Evolutionary conservation across 2,113 vertebrate genomes (phyloP), one percentile per base, ranked within the genome.

Genomic region (Cettia cetti): DNA sequence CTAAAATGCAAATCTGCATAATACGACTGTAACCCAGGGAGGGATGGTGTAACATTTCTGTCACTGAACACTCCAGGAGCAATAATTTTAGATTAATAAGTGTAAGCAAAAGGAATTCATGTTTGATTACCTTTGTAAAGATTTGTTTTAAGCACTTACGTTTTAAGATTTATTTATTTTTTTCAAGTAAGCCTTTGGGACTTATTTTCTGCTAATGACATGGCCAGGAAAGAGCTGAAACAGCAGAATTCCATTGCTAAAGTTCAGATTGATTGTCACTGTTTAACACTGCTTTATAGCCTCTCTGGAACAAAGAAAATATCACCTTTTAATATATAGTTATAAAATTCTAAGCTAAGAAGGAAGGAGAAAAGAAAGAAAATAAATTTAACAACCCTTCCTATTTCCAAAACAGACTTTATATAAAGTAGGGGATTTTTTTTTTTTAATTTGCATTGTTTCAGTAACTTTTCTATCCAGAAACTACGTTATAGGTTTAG

Each of bases 161-260:
- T 39, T 76, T 63, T 49, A 56, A 28, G 30, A 49, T 63, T 56
- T 83, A 83, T 83, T 76, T 89, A 40, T 42, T 42, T 82, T 54
- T 90, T 90, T 54, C 5, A 56, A 49, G 10, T 92, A 96, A 97
- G 85, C 89, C 82, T 81, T 77, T 7, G 74, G 87, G 86, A 96
- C 37, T 97, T 97, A 75, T 96, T 96, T 96, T 96, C 70, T 52
- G 56, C 47, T 96, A 96, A 97, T 93, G 92, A 90, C 75, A 92
- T 14, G 89, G 42, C 35, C 64, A 81, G 63, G 76, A 96, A 97
- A 96, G 49, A 96, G 96, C 96, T 93, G 93, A 97, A 97, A 78
- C 78, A 90, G 83, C 95, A 96, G 57, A 94, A 96, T 84, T 94
- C 53, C 22, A 27, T 47, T 81, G 63, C 66, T 94, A 44, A 97